These are phyloP conservation scores for Lasioglossum calceatum DNA, from an alignment of 2,888 invertebrate genomes.

Conservation along the genomic window DNA sequence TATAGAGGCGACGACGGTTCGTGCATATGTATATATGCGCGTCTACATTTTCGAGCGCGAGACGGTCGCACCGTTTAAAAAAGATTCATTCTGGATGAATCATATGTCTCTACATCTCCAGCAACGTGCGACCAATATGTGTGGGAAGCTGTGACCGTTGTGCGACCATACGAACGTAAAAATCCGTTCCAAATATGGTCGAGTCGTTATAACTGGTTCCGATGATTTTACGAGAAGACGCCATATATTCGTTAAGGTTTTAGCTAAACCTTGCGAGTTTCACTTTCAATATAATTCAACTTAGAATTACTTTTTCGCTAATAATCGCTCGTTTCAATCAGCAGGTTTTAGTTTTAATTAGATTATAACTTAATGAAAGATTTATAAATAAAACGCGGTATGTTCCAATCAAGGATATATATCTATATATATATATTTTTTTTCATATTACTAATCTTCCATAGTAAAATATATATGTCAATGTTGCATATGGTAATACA, in stretches of 20 bases:
- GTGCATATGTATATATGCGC: conserved; percentile 3
- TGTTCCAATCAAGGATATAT: conserved; percentile 25
- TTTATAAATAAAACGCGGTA: background rate
- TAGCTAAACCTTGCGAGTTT: conserved; percentile 30
- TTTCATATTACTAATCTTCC: conserved; percentile 45
- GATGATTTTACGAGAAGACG: conserved; percentile 50
- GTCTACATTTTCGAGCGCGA: conserved; percentile 27
- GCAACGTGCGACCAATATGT: conserved; percentile 57
- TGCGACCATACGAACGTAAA: conserved; percentile 63
- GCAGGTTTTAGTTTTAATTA: background rate
- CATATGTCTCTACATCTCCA: conserved; percentile 66
- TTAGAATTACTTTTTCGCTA: background rate
- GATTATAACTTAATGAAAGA: background rate
- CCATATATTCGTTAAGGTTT: conserved; percentile 35
- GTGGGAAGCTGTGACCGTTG: conserved; percentile 73
- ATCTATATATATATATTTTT: background rate
- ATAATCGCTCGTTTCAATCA: background rate
- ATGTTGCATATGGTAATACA: conserved; percentile 42
- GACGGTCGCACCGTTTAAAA: conserved; percentile 48
- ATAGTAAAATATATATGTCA: conserved; percentile 57
- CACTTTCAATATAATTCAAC: background rate
- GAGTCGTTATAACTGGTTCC: conserved; percentile 75
- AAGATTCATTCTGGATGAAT: conserved; percentile 69
- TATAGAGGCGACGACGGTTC: background rate
- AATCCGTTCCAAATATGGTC: conserved; percentile 75